phyloP scores from a whole-genome alignment of 1,140 invertebrate genomes.

The Anastatus disparis region DNA sequence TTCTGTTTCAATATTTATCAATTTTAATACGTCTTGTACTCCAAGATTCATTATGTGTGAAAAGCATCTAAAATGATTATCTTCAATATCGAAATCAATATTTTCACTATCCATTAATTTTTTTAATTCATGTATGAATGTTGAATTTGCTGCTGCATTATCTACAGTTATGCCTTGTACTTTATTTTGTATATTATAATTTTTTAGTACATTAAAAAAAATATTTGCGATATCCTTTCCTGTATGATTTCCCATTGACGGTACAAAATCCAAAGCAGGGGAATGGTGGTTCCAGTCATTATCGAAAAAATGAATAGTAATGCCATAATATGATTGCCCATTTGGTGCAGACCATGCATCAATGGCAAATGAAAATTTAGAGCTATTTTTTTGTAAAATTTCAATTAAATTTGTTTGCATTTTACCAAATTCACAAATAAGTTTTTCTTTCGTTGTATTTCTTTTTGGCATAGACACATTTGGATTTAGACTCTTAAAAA shows the following conservation, averaged over 20 bases:
- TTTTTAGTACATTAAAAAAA: slow-evolving; percentile 19
- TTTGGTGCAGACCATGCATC: slow-evolving; percentile 31
- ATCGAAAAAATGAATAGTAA: slow-evolving; percentile 36
- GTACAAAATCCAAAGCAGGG: slow-evolving; percentile 30
- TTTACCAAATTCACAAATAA: background rate
- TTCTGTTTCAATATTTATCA: background rate
- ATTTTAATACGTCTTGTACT: too few relatives aligned
- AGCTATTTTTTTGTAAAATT: too few relatives aligned
- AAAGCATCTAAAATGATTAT: slow-evolving; percentile 42
- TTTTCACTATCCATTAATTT: slow-evolving; percentile 3
- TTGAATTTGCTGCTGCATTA: slow-evolving; percentile 21
- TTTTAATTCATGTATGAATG: slow-evolving; percentile 20
- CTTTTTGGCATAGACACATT: too few relatives aligned
- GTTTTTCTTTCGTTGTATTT: too few relatives aligned
- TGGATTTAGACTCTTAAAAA: too few relatives aligned
- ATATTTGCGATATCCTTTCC: slow-evolving; percentile 28
- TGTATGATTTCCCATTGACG: slow-evolving; percentile 25
- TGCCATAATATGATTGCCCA: slow-evolving; percentile 24
- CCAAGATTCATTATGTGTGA: slow-evolving; percentile 47
- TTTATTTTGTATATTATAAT: slow-evolving; percentile 16
- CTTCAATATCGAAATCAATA: too few relatives aligned
- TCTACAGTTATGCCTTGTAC: slow-evolving; percentile 37
- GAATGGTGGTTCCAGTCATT: slow-evolving; percentile 26
- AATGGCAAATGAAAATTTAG: slow-evolving; percentile 33
- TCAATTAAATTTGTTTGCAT: too few relatives aligned